Base-by-base conservation (phyloP, 2,888 invertebrate species). In the Spilosoma lubricipeda region DNA sequence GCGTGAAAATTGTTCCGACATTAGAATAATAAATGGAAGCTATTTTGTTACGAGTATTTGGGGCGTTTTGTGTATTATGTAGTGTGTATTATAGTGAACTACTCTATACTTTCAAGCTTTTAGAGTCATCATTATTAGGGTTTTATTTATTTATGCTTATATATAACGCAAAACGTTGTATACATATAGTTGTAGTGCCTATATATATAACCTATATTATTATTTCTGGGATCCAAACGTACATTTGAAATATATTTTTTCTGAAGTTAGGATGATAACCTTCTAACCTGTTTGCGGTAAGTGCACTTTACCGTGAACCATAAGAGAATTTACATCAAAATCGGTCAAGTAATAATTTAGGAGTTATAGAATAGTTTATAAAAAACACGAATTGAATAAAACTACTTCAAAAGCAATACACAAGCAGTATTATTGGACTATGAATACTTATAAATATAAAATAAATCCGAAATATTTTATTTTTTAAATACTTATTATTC, bases 1-100 rank as follows among this genome's bases (percentile, higher is more conserved):
- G 63, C 67, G 59, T 73, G 39, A 67, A 70, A 70, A 68, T 75
- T 63, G 39, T 42, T 71, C 18, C 56, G 66, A 72, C 67, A 74
- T 73, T 74, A 13, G 74, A 66, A 79, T 36, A 72, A 72, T 75
- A 74, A 72, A 48, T 30, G 27, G 18, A 48, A 48, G 65, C 56
- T 59, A 71, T 73, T 75, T 68, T 27, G 68, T 74, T 65, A 65
- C 42, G 7, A 27, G 67, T 67, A 39, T 42, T 23, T 52, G 18
- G 68, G 52, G 64, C 52, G 18, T 70, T 72, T 69, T 52, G 23
- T 56, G 52, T 69, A 18, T 11, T 15, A 5, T 27, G 59, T 30
- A 27, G n/a, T n/a, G n/a, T 56, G 11, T 63, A 63, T 27, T 30
- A 27, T 30, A 63, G 59, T 63, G 7, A 8, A 8, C 23, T 52